phyloP scores from a whole-genome alignment of 2,797 vertebrate genomes.

The Falco naumanni region DNA sequence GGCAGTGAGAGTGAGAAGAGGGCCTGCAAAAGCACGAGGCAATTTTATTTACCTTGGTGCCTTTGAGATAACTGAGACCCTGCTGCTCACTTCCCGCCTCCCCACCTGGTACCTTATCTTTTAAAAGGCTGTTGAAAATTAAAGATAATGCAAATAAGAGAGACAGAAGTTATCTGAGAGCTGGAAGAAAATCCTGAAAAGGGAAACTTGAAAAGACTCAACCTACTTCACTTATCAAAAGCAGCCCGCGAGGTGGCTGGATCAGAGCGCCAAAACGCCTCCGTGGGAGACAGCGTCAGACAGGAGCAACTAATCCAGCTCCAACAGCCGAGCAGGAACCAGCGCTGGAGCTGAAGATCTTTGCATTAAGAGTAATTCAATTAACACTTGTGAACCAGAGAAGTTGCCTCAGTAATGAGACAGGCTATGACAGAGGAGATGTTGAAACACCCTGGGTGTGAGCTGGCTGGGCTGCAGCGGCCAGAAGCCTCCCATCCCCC shows the following conservation, averaged over 20 bases:
- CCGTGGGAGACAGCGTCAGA: background rate
- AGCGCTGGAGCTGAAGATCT: background rate
- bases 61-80: background rate
- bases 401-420: background rate
- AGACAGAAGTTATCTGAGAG: background rate
- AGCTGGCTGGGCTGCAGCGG: background rate
- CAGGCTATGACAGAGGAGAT: background rate
- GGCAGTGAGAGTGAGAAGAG: background rate
- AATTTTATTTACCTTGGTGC: background rate
- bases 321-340: background rate
- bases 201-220: slow-evolving; percentile 39
- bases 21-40: background rate
- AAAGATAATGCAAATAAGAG: slow-evolving; percentile 18
- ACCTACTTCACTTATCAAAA: slow-evolving; percentile 55
- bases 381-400: slow-evolving; percentile 33
- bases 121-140: slow-evolving; percentile 18
- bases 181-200: background rate
- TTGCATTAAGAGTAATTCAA: background rate
- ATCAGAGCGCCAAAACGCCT: slow-evolving; percentile 15
- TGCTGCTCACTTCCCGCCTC: background rate
- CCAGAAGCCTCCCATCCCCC: background rate
- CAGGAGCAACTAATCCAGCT: background rate
- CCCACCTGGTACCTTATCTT: background rate
- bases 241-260: background rate
- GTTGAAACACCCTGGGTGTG: background rate